Evolutionary conservation across 2,888 invertebrate genomes (phyloP).

Genomic region (Parnassius glacialis): DNA sequence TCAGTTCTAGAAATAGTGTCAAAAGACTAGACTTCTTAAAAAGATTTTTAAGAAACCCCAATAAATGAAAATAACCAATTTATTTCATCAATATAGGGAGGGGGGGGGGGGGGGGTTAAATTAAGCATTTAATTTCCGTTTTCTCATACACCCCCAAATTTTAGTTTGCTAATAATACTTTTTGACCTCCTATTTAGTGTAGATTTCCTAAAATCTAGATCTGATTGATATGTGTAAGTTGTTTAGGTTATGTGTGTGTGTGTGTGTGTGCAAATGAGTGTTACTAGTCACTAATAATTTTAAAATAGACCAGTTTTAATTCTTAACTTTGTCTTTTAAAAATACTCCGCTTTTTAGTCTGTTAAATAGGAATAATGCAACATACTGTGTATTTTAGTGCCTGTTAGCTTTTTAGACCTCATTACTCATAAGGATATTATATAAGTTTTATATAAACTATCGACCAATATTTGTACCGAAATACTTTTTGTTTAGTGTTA

Average conservation of each 20-base stretch:
- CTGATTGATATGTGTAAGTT: not conserved
- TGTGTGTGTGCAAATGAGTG: not conserved
- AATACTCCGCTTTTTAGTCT: constrained; percentile 1
- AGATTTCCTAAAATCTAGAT: constrained; percentile 11
- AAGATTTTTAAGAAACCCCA: too few relatives aligned
- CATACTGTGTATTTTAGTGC: constrained; percentile 27
- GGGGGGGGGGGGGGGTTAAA: too few relatives aligned
- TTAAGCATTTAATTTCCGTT: not conserved
- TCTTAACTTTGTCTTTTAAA: not conserved
- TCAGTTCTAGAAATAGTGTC: too few relatives aligned
- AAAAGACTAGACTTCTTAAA: too few relatives aligned
- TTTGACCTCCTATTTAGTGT: not conserved
- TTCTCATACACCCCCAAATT: not conserved
- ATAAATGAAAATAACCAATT: too few relatives aligned
- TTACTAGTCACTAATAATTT: constrained; percentile 6
- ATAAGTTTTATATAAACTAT: constrained; percentile 6
- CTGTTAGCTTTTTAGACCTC: constrained; percentile 21
- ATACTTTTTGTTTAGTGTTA: constrained; percentile 6
- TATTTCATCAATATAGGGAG: too few relatives aligned
- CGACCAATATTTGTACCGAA: constrained; percentile 23
- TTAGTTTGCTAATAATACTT: not conserved
- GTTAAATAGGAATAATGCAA: constrained; percentile 5
- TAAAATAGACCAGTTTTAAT: not conserved
- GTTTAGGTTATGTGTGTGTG: not conserved
- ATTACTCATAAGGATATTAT: constrained; percentile 6